Base-by-base conservation (phyloP, 2,113 vertebrate species). In the Gallinago paraguaiae region DNA sequence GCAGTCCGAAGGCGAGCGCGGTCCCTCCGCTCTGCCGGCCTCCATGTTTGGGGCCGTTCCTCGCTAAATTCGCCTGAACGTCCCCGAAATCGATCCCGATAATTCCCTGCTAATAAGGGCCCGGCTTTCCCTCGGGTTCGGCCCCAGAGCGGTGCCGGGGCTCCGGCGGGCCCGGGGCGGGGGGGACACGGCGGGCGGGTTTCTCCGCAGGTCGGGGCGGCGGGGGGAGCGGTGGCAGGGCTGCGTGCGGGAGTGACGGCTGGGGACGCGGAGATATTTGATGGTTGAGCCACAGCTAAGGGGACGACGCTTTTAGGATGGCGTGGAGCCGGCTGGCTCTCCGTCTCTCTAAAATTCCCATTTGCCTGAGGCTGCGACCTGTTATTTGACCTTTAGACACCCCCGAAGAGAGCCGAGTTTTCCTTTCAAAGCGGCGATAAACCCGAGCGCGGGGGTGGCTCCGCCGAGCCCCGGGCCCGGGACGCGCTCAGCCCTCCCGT, bases 351-450 rank as follows among this genome's bases (percentile, higher is more conserved):
- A 50, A 95, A 97, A 93, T 70, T 69, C 82, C 69, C 76, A 4
- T 91, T 70, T 71, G 59, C 92, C 69, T 41, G 23, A 15, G 91
- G 90, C 70, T 71, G 17, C 75, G 96, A 72, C 90, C 92, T 86
- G 56, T 84, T 84, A 56, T 83, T 57, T 90, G 94, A 88, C 88
- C 88, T 95, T 94, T 84, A 53, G 65, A 57, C 83, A 83, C 92
- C 72, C 87, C 67, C 43, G 68, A 75, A 95, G 93, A 56, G 25
- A 59, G 88, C 68, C 4, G 67, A 76, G 61, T 37, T 87, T 75
- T 48, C 83, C 87, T 75, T 83, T 72, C 37, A 2, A 20, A 71
- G 31, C 5, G n/a, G 68, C 9, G 27, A 54, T 33, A 48, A 56
- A 19, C 15, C 20, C 9, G 6, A 8, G 83, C 2, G 79, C n/a